Percentiles rank a stretch among this genome's conserved stretches.
Conservation (phyloP, 2,113 vertebrate species). For the Lethenteron reissneri region DNA sequence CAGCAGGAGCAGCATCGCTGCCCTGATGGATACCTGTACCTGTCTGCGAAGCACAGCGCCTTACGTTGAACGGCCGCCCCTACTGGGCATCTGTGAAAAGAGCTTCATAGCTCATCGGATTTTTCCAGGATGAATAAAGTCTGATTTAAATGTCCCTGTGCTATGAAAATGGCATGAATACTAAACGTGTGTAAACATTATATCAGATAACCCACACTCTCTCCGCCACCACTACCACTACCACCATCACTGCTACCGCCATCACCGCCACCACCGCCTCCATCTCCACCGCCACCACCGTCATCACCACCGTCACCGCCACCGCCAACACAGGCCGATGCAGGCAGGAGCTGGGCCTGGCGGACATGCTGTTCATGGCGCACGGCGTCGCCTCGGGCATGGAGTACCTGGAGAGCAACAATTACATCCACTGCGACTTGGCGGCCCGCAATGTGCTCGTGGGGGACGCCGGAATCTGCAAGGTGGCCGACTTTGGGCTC, state of each 20-base stretch:
- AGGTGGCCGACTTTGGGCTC: too few species aligned
- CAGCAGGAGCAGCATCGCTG: too few species aligned
- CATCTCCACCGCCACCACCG: constrained; percentile 53
- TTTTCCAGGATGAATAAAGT: too few species aligned
- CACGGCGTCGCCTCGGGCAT: constrained; percentile 52
- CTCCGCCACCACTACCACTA: constrained; percentile 65
- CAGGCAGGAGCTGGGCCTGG: constrained; percentile 69
- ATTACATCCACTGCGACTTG: constrained; percentile 77
- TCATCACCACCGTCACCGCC: constrained; percentile 57
- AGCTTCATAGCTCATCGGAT: too few species aligned
- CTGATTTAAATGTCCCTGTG: too few species aligned
- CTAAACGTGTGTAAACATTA: too few species aligned
- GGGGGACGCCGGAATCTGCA: constrained; percentile 24
- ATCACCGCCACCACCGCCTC: constrained; percentile 68
- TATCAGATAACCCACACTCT: constrained; percentile 19
- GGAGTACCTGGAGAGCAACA: constrained; percentile 78
- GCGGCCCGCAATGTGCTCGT: constrained; percentile 75
- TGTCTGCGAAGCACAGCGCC: too few species aligned
- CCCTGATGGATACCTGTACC: too few species aligned
- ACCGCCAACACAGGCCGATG: constrained; percentile 61
- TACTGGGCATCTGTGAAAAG: too few species aligned
- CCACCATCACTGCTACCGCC: constrained; percentile 57
- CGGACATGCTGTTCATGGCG: constrained; percentile 65
- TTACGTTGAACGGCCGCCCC: too few species aligned
- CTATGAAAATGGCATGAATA: too few species aligned